Evolutionary conservation across 1,140 invertebrate genomes (phyloP).

Genomic region (Eupristina koningsbergeri): DNA sequence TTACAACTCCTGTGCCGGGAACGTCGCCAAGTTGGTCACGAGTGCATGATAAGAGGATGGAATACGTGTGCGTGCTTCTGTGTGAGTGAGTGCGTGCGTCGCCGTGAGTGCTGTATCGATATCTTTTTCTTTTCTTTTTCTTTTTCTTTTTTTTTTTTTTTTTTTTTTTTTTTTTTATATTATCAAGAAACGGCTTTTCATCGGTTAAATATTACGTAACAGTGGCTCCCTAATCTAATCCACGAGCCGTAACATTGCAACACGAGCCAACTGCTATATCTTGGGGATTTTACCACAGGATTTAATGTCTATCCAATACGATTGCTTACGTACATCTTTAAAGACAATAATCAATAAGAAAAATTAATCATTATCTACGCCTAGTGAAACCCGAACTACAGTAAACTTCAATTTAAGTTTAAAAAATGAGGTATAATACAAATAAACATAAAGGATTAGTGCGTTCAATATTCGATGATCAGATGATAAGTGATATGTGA

Average conservation of each 20-base stretch:
- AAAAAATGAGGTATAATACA: too few relatives aligned
- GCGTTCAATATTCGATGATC: neutral
- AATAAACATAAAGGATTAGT: neutral
- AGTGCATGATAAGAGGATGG: neutral
- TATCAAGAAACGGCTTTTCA: constrained; percentile 1
- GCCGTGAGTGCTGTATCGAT: too few relatives aligned
- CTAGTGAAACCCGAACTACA: too few relatives aligned
- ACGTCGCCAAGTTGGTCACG: neutral
- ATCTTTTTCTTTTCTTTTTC: too few relatives aligned
- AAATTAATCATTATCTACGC: neutral
- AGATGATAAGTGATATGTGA: neutral
- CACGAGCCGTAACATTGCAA: neutral
- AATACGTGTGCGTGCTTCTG: neutral
- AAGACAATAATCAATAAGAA: too few relatives aligned
- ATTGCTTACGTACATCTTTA: neutral
- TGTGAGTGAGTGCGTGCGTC: too few relatives aligned
- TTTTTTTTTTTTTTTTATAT: too few relatives aligned
- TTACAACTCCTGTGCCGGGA: neutral
- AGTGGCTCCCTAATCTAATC: neutral
- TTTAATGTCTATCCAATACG: neutral
- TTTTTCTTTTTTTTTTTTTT: too few relatives aligned
- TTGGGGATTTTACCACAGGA: neutral
- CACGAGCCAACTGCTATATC: neutral
- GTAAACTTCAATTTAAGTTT: neutral
- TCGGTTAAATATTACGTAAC: neutral